phyloP scores from a whole-genome alignment of 2,113 vertebrate species.

The Chionis minor region DNA sequence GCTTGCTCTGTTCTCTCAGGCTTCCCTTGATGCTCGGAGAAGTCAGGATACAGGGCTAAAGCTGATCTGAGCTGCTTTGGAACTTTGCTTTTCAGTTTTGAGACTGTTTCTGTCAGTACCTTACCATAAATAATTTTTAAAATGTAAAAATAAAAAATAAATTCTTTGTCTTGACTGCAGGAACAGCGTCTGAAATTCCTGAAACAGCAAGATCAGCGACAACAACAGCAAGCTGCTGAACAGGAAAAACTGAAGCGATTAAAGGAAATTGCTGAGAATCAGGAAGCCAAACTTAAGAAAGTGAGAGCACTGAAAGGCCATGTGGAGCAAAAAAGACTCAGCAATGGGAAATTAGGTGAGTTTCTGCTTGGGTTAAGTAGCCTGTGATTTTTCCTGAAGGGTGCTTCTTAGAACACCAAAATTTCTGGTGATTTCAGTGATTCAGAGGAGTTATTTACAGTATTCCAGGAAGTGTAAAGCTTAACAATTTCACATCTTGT shows the following conservation, averaged over 20 bases:
- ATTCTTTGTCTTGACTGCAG: conserved; percentile 60
- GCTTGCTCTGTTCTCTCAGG: background rate
- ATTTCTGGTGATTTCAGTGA: background rate
- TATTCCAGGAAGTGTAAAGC: background rate
- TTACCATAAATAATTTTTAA: background rate
- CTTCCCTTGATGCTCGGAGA: background rate
- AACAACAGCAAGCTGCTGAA: conserved; percentile 89
- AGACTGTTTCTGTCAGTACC: background rate
- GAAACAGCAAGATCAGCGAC: conserved; percentile 92
- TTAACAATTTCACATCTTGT: background rate
- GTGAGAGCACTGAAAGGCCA: conserved; percentile 93
- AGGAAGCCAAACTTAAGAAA: conserved; percentile 93
- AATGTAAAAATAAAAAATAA: background rate
- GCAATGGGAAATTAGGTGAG: conserved; percentile 94
- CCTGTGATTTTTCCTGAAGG: background rate
- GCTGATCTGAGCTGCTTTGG: background rate
- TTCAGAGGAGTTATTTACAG: background rate
- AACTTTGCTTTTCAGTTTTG: background rate
- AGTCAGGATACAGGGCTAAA: background rate
- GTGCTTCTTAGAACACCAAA: background rate
- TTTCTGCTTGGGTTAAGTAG: background rate
- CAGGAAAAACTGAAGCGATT: conserved; percentile 92
- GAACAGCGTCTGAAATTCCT: conserved; percentile 91
- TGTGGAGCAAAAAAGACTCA: conserved; percentile 95
- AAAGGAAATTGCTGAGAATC: conserved; percentile 90